Base-by-base conservation (phyloP, 2,888 invertebrate genomes). In the Gisinianus flammeolus region DNA sequence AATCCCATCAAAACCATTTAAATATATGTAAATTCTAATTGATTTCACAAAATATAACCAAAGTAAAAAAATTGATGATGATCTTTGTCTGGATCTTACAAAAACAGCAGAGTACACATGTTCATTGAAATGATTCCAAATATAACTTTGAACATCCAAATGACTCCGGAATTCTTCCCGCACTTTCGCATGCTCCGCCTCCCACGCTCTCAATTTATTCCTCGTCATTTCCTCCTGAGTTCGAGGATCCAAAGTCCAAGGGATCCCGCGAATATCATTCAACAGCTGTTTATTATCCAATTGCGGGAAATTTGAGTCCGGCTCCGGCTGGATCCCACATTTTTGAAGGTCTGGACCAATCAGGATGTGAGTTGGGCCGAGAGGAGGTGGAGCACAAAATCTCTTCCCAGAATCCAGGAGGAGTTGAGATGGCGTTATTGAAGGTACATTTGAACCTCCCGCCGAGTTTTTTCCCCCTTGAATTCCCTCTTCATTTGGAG, bases 111-210 rank as follows among this genome's bases (percentile, higher is more conserved):
- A 33, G 54, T 52, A 54, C 1, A 70, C 26, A 19, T 70, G 28
- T 28, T 26, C 10, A 52, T 70, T 44, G n/a, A 70, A 70, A 28
- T 54, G 54, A 12, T 52, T 52, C 70, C 70, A 70, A 3, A 22
- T 26, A 19, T 70, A 54, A 2, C 19, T 19, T 19, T 70, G 70
- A 6, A 26, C 12, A 6, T 35, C 54, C 4, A 54, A 28, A 2
- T 12, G 6, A 12, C 26, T 19, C n/a, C n/a, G 10, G 5, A 70
- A 70, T 12, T 30, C 70, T 30, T 70, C 24, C 8, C 70, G 22
- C 26, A 54, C 28, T 70, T 54, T 4, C 0, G 1, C 4, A 28
- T 70, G 52, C 8, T 70, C 54, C 16, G 16, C n/a, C 22, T 54
- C 8, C 52, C 52, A 70, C 1, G 12, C n/a, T 26, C 54, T 26